A percentile compares a stretch with the other conserved stretches of the same genome.
Evolutionary conservation across 2,113 vertebrate species (phyloP).

Genomic region (Hippocampus barbouri): DNA sequence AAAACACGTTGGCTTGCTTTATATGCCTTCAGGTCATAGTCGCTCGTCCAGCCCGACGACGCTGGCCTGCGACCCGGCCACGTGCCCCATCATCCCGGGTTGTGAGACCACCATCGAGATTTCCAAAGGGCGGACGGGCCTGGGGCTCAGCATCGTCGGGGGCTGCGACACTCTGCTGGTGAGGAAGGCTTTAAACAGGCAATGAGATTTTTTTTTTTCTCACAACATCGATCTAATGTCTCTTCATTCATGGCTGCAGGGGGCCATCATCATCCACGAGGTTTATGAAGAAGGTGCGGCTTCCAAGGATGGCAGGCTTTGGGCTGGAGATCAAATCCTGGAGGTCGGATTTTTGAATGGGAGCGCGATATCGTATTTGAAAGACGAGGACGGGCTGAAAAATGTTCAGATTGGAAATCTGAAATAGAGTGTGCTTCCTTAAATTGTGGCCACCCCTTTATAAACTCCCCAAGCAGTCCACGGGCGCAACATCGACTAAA

Average conservation of each 20-base stretch:
- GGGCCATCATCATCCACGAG: conserved; percentile 96
- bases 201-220: no score
- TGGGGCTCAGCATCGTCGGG: conserved; percentile 96
- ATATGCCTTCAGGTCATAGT: conserved; percentile 56
- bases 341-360: conserved; percentile 72
- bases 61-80: conserved; percentile 82
- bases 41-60: conserved; percentile 86
- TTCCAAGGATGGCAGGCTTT: conserved; percentile 92
- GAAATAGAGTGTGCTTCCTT: background rate
- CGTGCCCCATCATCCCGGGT: conserved; percentile 94
- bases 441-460: background rate
- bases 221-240: background rate
- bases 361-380: background rate
- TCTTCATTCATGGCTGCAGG: conserved; percentile 64
- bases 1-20: background rate
- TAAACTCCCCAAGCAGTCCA: background rate
- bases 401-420: no score
- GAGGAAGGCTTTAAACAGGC: background rate
- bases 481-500: background rate
- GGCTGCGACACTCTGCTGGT: conserved; percentile 95
- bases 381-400: conserved; percentile 13
- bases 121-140: conserved; percentile 89
- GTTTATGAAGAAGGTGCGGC: conserved; percentile 97
- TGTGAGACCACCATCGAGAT: conserved; percentile 97
- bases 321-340: conserved; percentile 97